Evolutionary conservation across 2,797 vertebrate species (phyloP).

Genomic region (Gouania willdenowi): DNA sequence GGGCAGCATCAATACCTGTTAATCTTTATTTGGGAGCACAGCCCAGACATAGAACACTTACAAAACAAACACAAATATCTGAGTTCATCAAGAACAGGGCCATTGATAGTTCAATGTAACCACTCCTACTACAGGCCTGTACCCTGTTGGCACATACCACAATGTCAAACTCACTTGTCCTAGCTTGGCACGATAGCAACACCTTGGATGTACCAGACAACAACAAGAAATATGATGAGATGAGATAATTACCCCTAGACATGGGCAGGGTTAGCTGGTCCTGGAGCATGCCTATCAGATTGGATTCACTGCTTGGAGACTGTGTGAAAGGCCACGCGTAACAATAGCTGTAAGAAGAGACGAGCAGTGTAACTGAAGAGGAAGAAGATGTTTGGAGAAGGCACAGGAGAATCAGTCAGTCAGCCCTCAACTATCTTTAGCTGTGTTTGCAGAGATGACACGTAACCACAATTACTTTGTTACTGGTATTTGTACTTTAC

Average conservation of each 20-base stretch:
- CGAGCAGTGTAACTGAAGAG: background rate
- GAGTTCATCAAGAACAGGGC: constrained; percentile 6
- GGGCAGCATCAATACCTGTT: constrained; percentile 3
- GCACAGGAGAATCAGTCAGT: background rate
- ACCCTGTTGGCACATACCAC: background rate
- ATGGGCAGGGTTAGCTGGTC: constrained; percentile 21
- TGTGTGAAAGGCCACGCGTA: constrained; percentile 21
- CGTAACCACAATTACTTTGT: too few species aligned
- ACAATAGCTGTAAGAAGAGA: constrained; percentile 27
- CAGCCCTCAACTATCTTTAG: too few species aligned
- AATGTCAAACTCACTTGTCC: background rate
- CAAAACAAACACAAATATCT: constrained; percentile 30
- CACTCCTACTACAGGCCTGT: background rate
- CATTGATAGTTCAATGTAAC: constrained; percentile 5
- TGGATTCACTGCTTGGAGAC: constrained; percentile 35
- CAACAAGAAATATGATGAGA: constrained; percentile 26
- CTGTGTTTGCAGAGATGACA: too few species aligned
- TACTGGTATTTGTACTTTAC: too few species aligned
- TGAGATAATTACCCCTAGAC: constrained; percentile 39
- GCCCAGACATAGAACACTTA: constrained; percentile 18
- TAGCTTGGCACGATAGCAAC: background rate
- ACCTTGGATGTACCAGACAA: constrained; percentile 28
- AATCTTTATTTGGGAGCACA: constrained; percentile 3
- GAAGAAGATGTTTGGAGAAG: constrained; percentile 4
- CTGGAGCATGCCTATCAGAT: constrained; percentile 19